Conservation (phyloP, 2,888 invertebrate genomes). For the Latrodectus hesperus region DNA sequence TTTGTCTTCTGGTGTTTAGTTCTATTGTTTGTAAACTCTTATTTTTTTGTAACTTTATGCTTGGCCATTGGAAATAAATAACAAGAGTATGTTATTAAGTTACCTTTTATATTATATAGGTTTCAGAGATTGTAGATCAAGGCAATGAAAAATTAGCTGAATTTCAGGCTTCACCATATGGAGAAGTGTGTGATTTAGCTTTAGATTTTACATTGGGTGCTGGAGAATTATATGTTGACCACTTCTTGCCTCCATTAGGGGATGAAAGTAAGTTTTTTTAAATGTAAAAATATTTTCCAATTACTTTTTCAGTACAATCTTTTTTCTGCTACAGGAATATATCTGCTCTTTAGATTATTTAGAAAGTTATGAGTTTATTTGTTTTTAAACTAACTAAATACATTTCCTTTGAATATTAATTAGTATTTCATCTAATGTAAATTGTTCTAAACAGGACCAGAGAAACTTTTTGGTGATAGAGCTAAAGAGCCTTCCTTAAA, state of each 20-base stretch:
- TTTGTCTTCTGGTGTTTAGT: too few relatives aligned
- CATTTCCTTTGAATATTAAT: neutral
- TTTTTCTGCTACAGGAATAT: too few relatives aligned
- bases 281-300: neutral
- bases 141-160: slow-evolving; percentile 48
- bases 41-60: too few relatives aligned
- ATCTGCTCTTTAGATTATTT: neutral
- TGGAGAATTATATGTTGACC: slow-evolving; percentile 54
- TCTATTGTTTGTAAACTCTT: too few relatives aligned
- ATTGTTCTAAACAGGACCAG: slow-evolving; percentile 31
- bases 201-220: slow-evolving; percentile 45
- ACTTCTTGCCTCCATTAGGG: slow-evolving; percentile 56
- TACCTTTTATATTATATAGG: slow-evolving; percentile 9
- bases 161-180: slow-evolving; percentile 56
- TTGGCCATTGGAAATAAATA: too few relatives aligned
- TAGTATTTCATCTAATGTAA: neutral
- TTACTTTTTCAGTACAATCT: too few relatives aligned
- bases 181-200: slow-evolving; percentile 59
- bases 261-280: slow-evolving; percentile 54
- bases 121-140: slow-evolving; percentile 34
- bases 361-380: neutral
- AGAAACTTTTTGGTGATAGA: slow-evolving; percentile 63
- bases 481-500: slow-evolving; percentile 47
- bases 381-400: neutral
- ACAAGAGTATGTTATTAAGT: neutral